Conservation (phyloP, 2,888 invertebrate species). For the Spialia ferax region DNA sequence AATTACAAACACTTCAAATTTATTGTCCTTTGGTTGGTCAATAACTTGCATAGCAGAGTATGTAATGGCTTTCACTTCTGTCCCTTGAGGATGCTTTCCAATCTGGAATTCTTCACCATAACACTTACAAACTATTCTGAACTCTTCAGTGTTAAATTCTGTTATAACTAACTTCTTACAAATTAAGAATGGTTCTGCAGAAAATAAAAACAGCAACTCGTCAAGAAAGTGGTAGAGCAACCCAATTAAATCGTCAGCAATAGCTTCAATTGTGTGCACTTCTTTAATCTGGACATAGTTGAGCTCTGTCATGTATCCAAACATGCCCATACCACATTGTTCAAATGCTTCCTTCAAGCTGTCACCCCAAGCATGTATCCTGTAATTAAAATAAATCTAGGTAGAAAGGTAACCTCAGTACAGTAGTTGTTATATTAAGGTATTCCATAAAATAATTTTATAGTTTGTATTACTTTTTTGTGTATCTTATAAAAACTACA, state of each 20-base stretch:
- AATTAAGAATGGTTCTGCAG: constrained; percentile 96
- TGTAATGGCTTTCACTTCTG: constrained; percentile 99
- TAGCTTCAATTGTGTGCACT: constrained; percentile 94
- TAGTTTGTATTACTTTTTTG: too few relatives aligned
- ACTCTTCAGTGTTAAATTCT: constrained; percentile 94
- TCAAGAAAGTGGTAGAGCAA: constrained; percentile 97
- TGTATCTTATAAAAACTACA: too few relatives aligned
- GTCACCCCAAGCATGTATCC: constrained; percentile 97
- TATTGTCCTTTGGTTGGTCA: constrained; percentile 89
- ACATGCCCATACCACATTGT: constrained; percentile 98
- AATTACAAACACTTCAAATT: constrained; percentile 97
- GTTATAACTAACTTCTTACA: constrained; percentile 95
- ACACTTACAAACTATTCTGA: constrained; percentile 92
- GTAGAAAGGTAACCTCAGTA: too few relatives aligned
- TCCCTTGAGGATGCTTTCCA: constrained; percentile 98
- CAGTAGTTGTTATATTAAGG: too few relatives aligned
- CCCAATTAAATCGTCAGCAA: constrained; percentile 95
- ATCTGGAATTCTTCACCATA: constrained; percentile 98
- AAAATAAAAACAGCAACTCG: constrained; percentile 97
- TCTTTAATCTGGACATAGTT: constrained; percentile 93
- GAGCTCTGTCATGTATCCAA: constrained; percentile 98
- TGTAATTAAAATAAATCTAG: constrained; percentile 69
- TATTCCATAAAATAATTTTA: too few relatives aligned
- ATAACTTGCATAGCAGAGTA: constrained; percentile 99
- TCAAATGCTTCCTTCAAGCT: constrained; percentile 96